Conservation (phyloP, 2,888 invertebrate species). For the Drosophila pegasa region DNA sequence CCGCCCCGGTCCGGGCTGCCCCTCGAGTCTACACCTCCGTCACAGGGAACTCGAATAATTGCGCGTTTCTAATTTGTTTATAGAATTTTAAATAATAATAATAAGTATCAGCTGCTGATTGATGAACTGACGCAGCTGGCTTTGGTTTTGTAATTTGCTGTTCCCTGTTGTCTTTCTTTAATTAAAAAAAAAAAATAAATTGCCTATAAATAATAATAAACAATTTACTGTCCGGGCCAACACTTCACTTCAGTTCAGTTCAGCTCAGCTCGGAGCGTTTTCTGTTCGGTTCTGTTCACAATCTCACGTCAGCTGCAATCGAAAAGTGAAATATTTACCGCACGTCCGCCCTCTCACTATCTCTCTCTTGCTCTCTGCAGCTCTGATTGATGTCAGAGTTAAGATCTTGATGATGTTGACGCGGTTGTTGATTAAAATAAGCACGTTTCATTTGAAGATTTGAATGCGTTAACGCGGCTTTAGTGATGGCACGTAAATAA, state of each 20-base stretch:
- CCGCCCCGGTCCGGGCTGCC: background rate
- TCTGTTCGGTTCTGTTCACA: conserved; percentile 17
- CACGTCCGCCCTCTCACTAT: background rate
- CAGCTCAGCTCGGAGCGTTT: background rate
- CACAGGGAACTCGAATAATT: conserved; percentile 51
- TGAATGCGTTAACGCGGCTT: conserved; percentile 15
- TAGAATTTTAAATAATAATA: conserved; percentile 52
- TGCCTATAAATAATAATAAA: conserved; percentile 66
- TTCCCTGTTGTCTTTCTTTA: conserved; percentile 36
- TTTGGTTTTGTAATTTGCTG: conserved; percentile 33
- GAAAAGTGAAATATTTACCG: conserved; percentile 36
- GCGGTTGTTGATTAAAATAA: conserved; percentile 37
- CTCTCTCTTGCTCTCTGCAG: background rate
- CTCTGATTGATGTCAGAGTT: conserved; percentile 48
- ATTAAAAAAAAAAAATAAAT: conserved; percentile 61
- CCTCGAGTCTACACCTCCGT: background rate
- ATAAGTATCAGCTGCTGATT: conserved; percentile 59
- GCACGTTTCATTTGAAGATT: conserved; percentile 39
- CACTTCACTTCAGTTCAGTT: conserved; percentile 30
- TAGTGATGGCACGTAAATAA: conserved; percentile 33
- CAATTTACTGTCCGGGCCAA: conserved; percentile 40
- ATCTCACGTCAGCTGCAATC: conserved; percentile 37
- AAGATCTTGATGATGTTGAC: conserved; percentile 37
- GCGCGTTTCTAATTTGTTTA: conserved; percentile 70
- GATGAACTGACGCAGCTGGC: conserved; percentile 51